A percentile compares a stretch with the other conserved stretches of the same genome.
These are phyloP conservation scores for Cuniculus paca DNA, from an alignment of 2,797 vertebrate species.

Conservation along the genomic window DNA sequence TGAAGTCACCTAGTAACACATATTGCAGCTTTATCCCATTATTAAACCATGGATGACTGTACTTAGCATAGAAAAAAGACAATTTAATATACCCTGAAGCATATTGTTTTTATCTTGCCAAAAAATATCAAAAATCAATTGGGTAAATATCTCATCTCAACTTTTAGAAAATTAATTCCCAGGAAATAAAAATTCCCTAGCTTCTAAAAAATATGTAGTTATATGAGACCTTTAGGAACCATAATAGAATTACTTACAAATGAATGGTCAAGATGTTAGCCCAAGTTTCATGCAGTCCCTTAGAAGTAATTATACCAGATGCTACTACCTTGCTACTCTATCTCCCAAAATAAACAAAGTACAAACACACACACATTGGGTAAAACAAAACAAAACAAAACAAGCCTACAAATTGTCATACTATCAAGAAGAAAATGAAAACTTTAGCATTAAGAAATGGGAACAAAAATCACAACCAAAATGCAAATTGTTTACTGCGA, in stretches of 20 bases:
- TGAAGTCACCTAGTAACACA: neutral
- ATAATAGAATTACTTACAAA: neutral
- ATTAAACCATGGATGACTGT: neutral
- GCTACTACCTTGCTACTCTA: fast-evolving
- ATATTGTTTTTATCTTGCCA: neutral
- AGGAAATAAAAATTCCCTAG: neutral
- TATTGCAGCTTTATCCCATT: neutral
- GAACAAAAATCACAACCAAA: neutral
- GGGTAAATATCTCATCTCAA: neutral
- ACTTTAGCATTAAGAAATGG: neutral
- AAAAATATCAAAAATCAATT: neutral
- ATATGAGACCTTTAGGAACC: neutral
- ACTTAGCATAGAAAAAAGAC: neutral
- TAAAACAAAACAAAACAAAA: neutral
- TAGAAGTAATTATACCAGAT: neutral
- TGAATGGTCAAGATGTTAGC: neutral
- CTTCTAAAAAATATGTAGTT: neutral
- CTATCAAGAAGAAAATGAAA: neutral
- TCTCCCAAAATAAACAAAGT: neutral
- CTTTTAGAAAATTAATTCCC: neutral
- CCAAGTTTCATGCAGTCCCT: neutral
- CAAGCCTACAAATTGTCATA: neutral
- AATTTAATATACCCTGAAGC: neutral
- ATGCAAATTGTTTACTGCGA: neutral
- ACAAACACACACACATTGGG: neutral